Evolutionary conservation across 2,888 invertebrate genomes (phyloP), one percentile per base, ranked within the genome.

Genomic region (Pollenia griseotomentosa): DNA sequence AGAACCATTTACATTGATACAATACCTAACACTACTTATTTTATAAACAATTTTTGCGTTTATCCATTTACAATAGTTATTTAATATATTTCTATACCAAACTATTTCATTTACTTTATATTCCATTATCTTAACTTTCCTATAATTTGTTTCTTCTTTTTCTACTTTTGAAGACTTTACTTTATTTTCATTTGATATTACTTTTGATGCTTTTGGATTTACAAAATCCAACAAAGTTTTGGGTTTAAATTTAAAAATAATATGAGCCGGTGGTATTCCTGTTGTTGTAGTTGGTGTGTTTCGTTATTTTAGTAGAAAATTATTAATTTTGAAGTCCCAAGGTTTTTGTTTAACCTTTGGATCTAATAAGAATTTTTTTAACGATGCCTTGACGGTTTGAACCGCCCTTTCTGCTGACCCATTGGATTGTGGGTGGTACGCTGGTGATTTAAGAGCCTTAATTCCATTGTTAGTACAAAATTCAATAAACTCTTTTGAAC

Each of bases 401-500:
- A 70, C 79, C 9, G 46, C 79, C n/a, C 80, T 70, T 55, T 80
- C 70, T 1, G 73, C 59, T 5, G 23, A 16, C 8, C 46, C 73
- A 59, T 73, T 73, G 0, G 46, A 44, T 14, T 57, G 57, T 14
- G 73, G 73, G 14, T 59, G 59, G 19, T 73, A 73, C 6, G 71
- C 42, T 11, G 71, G 70, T 23, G 53, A 57, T n/a, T 71, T 71
- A 16, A 57, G 40, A 19, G 3, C 40, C 12, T 57, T 55, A 44
- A 71, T 57, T 6, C 46, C 59, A 44, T 42, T 65, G 10, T 71
- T 81, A n/a, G 55, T 65, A 19, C 71, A 81, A 65, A 81, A 81
- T 16, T 73, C 73, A 16, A 65, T 53, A 65, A 81, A 81, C 6
- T 40, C 55, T 57, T 73, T 57, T 1, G 74, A 74, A 19, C 40